A percentile compares a stretch with the other conserved stretches of the same genome.
These are phyloP conservation scores for Agapornis roseicollis DNA, from an alignment of 2,113 vertebrate genomes.

Conservation along the genomic window DNA sequence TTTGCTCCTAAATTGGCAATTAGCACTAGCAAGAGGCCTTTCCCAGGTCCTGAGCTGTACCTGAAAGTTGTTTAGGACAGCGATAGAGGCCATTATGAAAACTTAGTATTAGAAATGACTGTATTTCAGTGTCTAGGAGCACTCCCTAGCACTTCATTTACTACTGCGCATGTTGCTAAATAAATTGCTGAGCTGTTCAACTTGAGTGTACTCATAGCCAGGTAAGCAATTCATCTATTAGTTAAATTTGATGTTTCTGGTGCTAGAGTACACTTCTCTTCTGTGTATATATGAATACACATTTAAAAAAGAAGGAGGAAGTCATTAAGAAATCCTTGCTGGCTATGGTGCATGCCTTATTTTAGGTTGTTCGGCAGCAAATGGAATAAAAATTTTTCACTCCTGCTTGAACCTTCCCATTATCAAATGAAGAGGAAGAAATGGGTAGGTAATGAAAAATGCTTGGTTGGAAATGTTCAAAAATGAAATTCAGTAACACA, in stretches of 20 bases:
- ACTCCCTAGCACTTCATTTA: not conserved
- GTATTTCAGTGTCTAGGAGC: not conserved
- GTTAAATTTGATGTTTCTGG: not conserved
- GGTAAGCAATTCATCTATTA: not conserved
- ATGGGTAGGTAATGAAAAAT: slow-evolving; percentile 37
- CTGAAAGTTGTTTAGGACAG: not conserved
- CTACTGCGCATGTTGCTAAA: not conserved
- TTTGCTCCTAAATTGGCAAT: not conserved
- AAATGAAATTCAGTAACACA: slow-evolving; percentile 24
- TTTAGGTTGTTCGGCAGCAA: not conserved
- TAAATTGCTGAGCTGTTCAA: not conserved
- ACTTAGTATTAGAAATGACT: not conserved
- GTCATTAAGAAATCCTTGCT: not conserved
- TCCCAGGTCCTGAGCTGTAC: not conserved
- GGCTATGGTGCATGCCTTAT: not conserved
- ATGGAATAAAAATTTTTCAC: not conserved
- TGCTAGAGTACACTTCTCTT: not conserved
- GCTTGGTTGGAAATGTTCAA: slow-evolving; percentile 13
- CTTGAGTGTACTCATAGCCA: not conserved
- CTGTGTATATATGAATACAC: rapidly evolving
- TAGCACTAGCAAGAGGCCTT: not conserved
- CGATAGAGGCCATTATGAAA: not conserved
- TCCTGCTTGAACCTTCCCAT: not conserved
- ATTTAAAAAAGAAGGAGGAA: not conserved
- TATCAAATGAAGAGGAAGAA: slow-evolving; percentile 34